Evolutionary conservation across 2,113 vertebrate species (phyloP).

Genomic region (Ailuropoda melanoleuca): DNA sequence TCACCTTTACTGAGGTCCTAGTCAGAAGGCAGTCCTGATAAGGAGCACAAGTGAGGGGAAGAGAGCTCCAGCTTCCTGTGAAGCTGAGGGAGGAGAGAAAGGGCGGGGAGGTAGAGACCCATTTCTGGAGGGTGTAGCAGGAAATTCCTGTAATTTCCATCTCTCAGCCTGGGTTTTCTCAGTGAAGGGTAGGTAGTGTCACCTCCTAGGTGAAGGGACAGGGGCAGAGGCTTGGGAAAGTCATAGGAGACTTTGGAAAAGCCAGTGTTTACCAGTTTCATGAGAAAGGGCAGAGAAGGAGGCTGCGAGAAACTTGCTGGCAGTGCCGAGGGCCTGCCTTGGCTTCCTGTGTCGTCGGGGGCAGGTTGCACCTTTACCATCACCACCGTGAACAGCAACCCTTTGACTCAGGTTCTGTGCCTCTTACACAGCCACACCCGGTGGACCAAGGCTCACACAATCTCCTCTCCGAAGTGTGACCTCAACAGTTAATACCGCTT

Average conservation of each 20-base stretch:
- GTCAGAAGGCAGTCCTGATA: neutral
- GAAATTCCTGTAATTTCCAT: neutral
- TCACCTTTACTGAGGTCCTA: neutral
- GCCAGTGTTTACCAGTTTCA: neutral
- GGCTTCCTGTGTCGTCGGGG: accelerated
- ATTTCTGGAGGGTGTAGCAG: neutral
- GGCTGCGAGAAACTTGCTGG: neutral
- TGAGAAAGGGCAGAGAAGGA: neutral
- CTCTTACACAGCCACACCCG: neutral
- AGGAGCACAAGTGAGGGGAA: neutral
- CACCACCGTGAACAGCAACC: neutral
- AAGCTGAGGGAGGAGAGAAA: neutral
- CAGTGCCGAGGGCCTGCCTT: neutral
- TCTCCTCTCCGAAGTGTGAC: slow-evolving; percentile 9
- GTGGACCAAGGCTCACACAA: neutral
- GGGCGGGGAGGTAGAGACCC: neutral
- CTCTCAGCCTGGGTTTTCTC: neutral
- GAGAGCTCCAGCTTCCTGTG: neutral
- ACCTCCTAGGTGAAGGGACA: neutral
- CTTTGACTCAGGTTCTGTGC: accelerated
- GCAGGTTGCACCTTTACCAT: too few species aligned
- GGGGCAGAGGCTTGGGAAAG: neutral
- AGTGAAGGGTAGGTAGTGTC: neutral
- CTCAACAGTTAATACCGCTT: neutral
- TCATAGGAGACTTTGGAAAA: neutral